These are phyloP conservation scores for Chydorus sphaericus DNA, from an alignment of 2,888 invertebrate species.

Conservation along the genomic window DNA sequence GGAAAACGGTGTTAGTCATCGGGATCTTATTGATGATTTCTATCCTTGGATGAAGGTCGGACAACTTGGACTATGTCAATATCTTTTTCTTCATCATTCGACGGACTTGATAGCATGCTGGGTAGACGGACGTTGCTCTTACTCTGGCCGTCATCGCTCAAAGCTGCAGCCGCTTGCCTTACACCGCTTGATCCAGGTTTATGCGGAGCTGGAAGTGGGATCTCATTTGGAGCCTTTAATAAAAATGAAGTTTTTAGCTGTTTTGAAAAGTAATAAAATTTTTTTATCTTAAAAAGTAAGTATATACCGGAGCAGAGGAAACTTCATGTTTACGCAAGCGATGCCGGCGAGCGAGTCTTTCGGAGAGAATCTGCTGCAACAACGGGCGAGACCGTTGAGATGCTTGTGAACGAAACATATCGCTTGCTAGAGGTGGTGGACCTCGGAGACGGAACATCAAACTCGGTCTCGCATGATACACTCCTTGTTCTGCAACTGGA, in stretches of 20 bases:
- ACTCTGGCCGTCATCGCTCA: background rate
- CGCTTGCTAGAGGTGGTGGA: too few relatives aligned
- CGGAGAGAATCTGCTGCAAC: too few relatives aligned
- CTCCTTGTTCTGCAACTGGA: slow-evolving; percentile 16
- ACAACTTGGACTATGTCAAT: slow-evolving; percentile 48
- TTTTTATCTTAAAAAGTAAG: too few relatives aligned
- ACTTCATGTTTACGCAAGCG: too few relatives aligned
- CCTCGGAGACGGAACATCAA: too few relatives aligned
- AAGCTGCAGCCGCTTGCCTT: background rate
- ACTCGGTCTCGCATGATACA: slow-evolving; percentile 2
- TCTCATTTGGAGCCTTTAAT: slow-evolving; percentile 1
- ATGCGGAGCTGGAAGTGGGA: slow-evolving; percentile 13
- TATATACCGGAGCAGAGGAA: too few relatives aligned
- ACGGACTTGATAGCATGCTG: slow-evolving; percentile 23
- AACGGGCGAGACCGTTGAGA: too few relatives aligned
- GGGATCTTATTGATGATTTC: slow-evolving; percentile 36
- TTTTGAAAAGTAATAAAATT: background rate
- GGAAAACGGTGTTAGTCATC: too few relatives aligned
- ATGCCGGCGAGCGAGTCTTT: too few relatives aligned
- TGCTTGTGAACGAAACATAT: too few relatives aligned
- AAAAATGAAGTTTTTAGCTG: background rate
- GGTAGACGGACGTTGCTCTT: background rate
- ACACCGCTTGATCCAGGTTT: slow-evolving; percentile 17
- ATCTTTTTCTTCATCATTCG: slow-evolving; percentile 38
- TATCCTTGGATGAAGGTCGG: slow-evolving; percentile 38